Evolutionary conservation across 2,888 invertebrate genomes (phyloP).

Genomic region (Malthinus seriepunctatus): DNA sequence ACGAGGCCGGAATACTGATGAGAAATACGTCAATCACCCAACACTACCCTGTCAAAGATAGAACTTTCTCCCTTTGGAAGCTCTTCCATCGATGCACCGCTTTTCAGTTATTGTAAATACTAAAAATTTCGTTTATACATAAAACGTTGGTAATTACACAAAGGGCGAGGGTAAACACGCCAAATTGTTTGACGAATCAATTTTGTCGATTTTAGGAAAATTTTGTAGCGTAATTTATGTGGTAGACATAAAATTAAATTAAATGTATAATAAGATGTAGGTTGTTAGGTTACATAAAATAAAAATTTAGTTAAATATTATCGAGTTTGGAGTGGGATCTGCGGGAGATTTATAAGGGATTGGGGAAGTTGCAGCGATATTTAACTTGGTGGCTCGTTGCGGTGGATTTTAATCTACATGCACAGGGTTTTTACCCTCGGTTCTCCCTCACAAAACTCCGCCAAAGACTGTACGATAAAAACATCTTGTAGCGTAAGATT

Average conservation of each 20-base stretch:
- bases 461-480: slow-evolving; percentile 55
- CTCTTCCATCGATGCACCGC: slow-evolving; percentile 25
- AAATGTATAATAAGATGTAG: slow-evolving; percentile 24
- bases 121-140: neutral
- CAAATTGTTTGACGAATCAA: too few relatives aligned
- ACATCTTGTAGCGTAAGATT: slow-evolving; percentile 58
- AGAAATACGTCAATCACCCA: slow-evolving; percentile 74
- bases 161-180: neutral
- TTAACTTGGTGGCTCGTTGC: slow-evolving; percentile 53
- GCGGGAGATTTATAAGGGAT: slow-evolving; percentile 53
- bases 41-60: slow-evolving; percentile 39
- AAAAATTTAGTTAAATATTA: slow-evolving; percentile 57
- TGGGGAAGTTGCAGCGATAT: slow-evolving; percentile 51
- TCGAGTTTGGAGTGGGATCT: slow-evolving; percentile 51
- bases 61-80: slow-evolving; percentile 31
- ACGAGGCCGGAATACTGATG: slow-evolving; percentile 75
- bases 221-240: too few relatives aligned
- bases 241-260: neutral
- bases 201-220: too few relatives aligned
- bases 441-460: slow-evolving; percentile 50
- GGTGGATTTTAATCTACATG: slow-evolving; percentile 57
- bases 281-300: slow-evolving; percentile 51
- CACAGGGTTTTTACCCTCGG: slow-evolving; percentile 54
- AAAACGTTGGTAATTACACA: neutral
- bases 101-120: slow-evolving; percentile 22